Evolutionary conservation across 2,113 vertebrate genomes (phyloP).

Genomic region (Chloropsis hardwickii): DNA sequence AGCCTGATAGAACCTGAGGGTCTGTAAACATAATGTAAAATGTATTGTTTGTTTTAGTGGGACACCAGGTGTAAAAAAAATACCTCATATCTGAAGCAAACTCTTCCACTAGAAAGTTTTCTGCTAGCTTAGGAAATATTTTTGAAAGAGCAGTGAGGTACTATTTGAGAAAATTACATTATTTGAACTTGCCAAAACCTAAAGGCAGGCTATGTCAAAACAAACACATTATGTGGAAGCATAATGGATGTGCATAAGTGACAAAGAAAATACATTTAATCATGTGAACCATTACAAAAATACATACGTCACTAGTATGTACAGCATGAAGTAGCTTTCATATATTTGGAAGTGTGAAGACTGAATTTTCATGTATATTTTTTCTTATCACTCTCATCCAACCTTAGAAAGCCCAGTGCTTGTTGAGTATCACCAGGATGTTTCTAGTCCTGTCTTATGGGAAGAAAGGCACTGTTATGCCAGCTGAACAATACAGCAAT

Average conservation of each 20-base stretch:
- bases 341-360: neutral
- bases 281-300: neutral
- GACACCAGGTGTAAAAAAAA: neutral
- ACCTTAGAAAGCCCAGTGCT: neutral
- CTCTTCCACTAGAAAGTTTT: neutral
- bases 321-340: neutral
- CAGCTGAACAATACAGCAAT: slow-evolving; percentile 4
- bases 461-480: neutral
- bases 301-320: neutral
- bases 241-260: neutral
- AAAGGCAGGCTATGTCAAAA: neutral
- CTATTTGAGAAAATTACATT: neutral
- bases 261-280: neutral
- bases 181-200: neutral
- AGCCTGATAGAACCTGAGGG: neutral
- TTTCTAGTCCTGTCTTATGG: neutral
- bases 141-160: neutral
- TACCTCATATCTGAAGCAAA: neutral
- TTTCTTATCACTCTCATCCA: neutral
- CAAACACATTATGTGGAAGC: neutral
- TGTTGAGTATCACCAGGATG: neutral
- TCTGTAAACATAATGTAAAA: neutral
- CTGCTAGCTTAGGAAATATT: neutral
- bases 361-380: neutral
- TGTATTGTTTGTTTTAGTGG: neutral